Percentiles rank a stretch among this genome's conserved stretches.
These are phyloP conservation scores for Aphis gossypii DNA, from an alignment of 1,140 invertebrate genomes.

Conservation along the genomic window DNA sequence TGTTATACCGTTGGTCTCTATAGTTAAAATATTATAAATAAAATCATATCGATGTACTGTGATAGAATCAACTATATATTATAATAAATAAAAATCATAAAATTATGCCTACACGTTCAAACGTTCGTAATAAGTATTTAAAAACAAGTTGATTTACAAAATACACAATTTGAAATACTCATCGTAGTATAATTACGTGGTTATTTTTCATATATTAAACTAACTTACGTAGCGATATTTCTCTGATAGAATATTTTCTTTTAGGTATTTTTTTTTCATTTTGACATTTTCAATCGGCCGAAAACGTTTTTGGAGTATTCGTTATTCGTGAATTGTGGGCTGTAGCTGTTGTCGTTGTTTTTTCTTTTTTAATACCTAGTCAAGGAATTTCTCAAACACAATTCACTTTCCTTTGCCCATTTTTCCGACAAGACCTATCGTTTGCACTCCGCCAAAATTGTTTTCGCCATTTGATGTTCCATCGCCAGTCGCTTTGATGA, in stretches of 20 bases:
- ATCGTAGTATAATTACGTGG: not conserved
- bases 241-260: not conserved
- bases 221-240: not conserved
- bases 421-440: not conserved
- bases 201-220: not conserved
- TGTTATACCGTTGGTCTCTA: not conserved
- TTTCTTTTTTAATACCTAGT: conserved; percentile 27
- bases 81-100: not conserved
- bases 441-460: conserved; percentile 17
- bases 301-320: not conserved
- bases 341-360: not conserved
- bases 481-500: not conserved
- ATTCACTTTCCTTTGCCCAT: not conserved
- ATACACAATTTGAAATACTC: not conserved
- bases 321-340: not conserved
- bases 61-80: not conserved
- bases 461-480: not conserved
- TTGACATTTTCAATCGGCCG: not conserved
- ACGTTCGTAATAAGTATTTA: too few relatives aligned
- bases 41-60: not conserved
- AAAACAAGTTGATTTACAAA: not conserved
- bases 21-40: not conserved
- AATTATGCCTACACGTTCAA: not conserved
- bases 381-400: not conserved
- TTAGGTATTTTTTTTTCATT: not conserved